Evolutionary conservation across 2,113 vertebrate genomes (phyloP), one percentile per base, ranked within the genome.

Genomic region (Rhinopithecus roxellana): DNA sequence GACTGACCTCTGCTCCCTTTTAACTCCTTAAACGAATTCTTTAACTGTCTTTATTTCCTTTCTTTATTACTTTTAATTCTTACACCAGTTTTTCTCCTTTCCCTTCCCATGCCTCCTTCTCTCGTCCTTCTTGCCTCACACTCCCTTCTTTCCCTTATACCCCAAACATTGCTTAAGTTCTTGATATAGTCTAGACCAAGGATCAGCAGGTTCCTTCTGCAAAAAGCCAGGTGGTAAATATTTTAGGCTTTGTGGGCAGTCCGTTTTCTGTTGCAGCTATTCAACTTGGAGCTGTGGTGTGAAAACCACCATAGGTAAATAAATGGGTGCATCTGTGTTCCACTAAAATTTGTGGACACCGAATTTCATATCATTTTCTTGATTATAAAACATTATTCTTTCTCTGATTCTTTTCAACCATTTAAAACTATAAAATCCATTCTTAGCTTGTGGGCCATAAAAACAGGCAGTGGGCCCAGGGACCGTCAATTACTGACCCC

Each of bases 361-460:
- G 48, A 92, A 94, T 93, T 95, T 61, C 14, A 27, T 84, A 30
- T 95, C 35, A 95, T 87, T 92, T 97, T 87, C 40, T 83, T 50
- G 48, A 43, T 87, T 43, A 87, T 20, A 94, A 80, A n/a, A 89
- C 57, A 80, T 67, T 89, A 7, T 81, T 88, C 14, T 81, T 72
- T 23, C 74, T 95, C 74, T 50, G n/a, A 74, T 79, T 86, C 25
- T 86, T 64, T 30, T 64, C 61, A 14, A 32, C 30, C 27, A 64
- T 64, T 14, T 64, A 30, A 30, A 13, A 64, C 87, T 59, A 1
- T 81, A 72, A 89, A 84, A 48, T 25, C 32, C 8, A n/a, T 61
- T 86, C 20, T 88, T 81, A 67, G 12, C 25, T 78, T 2, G 1
- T 32, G 10, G 67, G 50, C 16, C 20, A 70, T 43, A 50, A 18